Conservation (phyloP, 2,888 invertebrate genomes). For the Meiosimyza platycephala region DNA sequence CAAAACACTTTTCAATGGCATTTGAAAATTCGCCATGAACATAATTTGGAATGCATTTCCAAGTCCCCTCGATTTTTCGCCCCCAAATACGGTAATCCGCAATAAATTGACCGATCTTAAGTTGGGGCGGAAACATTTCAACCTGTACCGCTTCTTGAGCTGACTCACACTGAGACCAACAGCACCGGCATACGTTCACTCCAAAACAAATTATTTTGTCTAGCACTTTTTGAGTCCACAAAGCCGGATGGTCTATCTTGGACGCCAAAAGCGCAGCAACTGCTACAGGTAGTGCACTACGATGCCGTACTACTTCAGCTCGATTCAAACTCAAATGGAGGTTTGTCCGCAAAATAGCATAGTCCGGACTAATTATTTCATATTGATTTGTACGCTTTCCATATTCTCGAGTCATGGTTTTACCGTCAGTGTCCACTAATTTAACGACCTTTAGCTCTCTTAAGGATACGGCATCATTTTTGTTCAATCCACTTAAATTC, state of each 20-base stretch:
- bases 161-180: slow-evolving; percentile 56
- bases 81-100: slow-evolving; percentile 50
- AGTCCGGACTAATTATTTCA: slow-evolving; percentile 57
- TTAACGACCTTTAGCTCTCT: slow-evolving; percentile 57
- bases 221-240: slow-evolving; percentile 58
- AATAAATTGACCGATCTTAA: slow-evolving; percentile 60
- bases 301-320: slow-evolving; percentile 55
- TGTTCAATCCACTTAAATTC: slow-evolving; percentile 53
- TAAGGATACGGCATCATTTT: slow-evolving; percentile 49
- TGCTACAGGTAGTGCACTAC: slow-evolving; percentile 60
- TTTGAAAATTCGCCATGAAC: slow-evolving; percentile 53
- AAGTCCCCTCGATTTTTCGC: slow-evolving; percentile 53
- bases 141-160: slow-evolving; percentile 52
- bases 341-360: slow-evolving; percentile 56
- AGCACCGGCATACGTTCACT: slow-evolving; percentile 56
- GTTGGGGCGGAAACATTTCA: slow-evolving; percentile 55
- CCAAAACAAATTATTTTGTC: slow-evolving; percentile 63
- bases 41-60: slow-evolving; percentile 62
- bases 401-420: slow-evolving; percentile 52
- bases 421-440: slow-evolving; percentile 54
- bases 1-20: slow-evolving; percentile 52
- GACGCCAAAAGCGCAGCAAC: slow-evolving; percentile 57
- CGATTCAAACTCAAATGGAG: slow-evolving; percentile 58
- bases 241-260: slow-evolving; percentile 63
- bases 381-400: slow-evolving; percentile 56